Evolutionary conservation across 2,797 vertebrate species (phyloP).

Genomic region (Vireo griseus): DNA sequence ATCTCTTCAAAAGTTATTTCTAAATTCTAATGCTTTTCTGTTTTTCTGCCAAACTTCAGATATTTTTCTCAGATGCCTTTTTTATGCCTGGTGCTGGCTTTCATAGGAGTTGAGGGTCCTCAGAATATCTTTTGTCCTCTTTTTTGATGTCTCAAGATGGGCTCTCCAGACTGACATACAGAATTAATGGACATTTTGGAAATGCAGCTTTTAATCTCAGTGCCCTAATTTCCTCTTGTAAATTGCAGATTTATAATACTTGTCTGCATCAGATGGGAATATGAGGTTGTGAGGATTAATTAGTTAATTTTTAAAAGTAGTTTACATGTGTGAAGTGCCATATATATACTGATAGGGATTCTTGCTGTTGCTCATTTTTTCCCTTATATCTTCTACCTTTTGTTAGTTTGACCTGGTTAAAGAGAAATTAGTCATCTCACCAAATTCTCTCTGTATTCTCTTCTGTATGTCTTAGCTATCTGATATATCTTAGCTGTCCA

Average conservation of each 20-base stretch:
- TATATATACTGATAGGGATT: background rate
- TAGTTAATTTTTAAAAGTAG: slow-evolving; percentile 24
- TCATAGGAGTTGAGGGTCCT: background rate
- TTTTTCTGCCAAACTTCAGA: background rate
- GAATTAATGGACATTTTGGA: slow-evolving; percentile 18
- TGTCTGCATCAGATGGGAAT: slow-evolving; percentile 30
- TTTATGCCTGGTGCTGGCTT: background rate
- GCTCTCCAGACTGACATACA: background rate
- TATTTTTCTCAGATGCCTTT: background rate
- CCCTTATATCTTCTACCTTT: background rate
- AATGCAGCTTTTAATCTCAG: background rate
- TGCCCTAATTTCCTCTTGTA: slow-evolving; percentile 19
- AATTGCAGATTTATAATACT: background rate
- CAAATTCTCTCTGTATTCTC: background rate
- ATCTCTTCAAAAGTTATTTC: background rate
- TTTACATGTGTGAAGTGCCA: background rate
- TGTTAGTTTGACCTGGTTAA: background rate
- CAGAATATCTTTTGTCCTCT: background rate
- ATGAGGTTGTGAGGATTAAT: slow-evolving; percentile 46
- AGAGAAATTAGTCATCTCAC: background rate
- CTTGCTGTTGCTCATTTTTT: background rate
- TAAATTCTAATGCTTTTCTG: background rate
- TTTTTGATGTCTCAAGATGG: background rate
- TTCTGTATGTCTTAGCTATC: background rate
- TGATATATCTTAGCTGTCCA: background rate